phyloP scores from a whole-genome alignment of 2,888 invertebrate genomes.

The Caenorhabditis angaria region DNA sequence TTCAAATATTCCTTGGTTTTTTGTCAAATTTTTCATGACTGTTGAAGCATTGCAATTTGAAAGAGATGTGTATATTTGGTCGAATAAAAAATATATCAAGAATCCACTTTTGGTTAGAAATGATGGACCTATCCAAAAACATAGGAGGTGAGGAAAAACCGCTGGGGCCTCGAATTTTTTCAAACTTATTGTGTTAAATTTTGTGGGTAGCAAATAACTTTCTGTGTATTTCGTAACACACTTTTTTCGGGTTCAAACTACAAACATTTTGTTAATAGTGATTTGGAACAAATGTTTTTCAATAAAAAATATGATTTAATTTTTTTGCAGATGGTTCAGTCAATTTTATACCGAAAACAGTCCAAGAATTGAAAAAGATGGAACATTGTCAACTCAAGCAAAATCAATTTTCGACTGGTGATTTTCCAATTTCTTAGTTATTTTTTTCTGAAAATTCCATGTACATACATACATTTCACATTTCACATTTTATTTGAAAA shows the following conservation, averaged over 20 bases:
- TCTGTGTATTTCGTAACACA: too few relatives aligned
- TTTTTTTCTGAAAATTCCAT: too few relatives aligned
- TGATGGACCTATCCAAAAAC: slow-evolving; percentile 80
- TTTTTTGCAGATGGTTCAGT: slow-evolving; percentile 79
- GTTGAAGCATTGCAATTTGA: slow-evolving; percentile 80
- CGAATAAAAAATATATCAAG: slow-evolving; percentile 82
- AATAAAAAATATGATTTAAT: background rate
- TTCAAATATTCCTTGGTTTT: slow-evolving; percentile 78
- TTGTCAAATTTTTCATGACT: slow-evolving; percentile 79
- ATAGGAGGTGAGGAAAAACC: slow-evolving; percentile 37
- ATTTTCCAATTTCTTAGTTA: background rate
- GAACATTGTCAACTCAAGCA: slow-evolving; percentile 48
- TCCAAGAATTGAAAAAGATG: slow-evolving; percentile 56
- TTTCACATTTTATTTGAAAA: background rate
- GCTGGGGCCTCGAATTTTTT: too few relatives aligned
- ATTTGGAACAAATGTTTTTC: too few relatives aligned
- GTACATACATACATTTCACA: too few relatives aligned
- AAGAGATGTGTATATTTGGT: slow-evolving; percentile 87
- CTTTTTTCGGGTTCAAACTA: too few relatives aligned
- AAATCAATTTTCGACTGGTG: slow-evolving; percentile 59
- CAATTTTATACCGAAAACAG: slow-evolving; percentile 86
- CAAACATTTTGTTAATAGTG: too few relatives aligned
- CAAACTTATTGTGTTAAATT: too few relatives aligned
- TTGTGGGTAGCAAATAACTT: too few relatives aligned
- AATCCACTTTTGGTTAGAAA: slow-evolving; percentile 82